Evolutionary conservation across 1,140 invertebrate genomes (phyloP).

Genomic region (Magallana ariakensis): DNA sequence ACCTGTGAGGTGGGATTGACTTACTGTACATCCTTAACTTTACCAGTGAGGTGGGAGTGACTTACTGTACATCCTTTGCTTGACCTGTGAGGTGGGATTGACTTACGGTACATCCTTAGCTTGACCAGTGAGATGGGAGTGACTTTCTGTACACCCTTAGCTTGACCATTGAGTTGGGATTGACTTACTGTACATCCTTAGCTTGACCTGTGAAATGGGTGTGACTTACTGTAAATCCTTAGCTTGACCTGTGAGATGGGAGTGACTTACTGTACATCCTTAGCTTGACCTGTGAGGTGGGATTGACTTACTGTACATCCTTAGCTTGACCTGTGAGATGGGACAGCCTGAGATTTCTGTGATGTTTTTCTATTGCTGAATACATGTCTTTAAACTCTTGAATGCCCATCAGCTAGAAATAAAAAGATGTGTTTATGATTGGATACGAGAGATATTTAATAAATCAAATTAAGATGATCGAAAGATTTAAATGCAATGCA

Average conservation of each 20-base stretch:
- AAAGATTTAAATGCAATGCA: too few relatives aligned
- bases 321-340: conserved; percentile 74
- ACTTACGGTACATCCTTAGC: not conserved
- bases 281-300: not conserved
- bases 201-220: not conserved
- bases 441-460: too few relatives aligned
- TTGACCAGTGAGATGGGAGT: not conserved
- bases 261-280: conserved; percentile 65
- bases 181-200: not conserved
- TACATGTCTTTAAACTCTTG: conserved; percentile 74
- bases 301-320: conserved; percentile 69
- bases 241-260: not conserved
- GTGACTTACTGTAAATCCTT: conserved; percentile 39
- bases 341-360: conserved; percentile 70
- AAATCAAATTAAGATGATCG: too few relatives aligned
- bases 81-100: not conserved
- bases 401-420: conserved; percentile 65
- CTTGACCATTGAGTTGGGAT: not conserved
- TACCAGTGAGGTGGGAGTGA: not conserved
- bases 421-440: too few relatives aligned
- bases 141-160: not conserved
- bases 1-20: not conserved
- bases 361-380: conserved; percentile 70
- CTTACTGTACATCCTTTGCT: not conserved
- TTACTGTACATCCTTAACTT: not conserved